Evolutionary conservation across 2,113 vertebrate species (phyloP), one percentile per base, ranked within the genome.

Genomic region (Progne subis): DNA sequence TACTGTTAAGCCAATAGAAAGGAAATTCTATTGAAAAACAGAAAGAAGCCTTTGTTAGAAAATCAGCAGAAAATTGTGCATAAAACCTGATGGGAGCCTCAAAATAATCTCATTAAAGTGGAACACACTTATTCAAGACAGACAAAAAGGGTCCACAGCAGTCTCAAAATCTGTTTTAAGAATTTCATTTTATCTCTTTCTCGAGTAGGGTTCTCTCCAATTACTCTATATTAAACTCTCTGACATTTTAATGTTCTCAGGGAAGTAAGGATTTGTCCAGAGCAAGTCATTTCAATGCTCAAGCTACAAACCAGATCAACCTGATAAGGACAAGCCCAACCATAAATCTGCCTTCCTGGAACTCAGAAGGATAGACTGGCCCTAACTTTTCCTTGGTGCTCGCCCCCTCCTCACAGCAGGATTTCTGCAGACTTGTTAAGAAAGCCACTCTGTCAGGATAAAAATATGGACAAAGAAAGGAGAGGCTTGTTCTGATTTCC

Each of bases 91-190:
- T 97, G 91, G 94, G 88, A 97, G 95, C 92, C 97, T 97, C 97
- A 98, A 96, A 98, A 98, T 97, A 98, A 98, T 98, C 97, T 96
- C 95, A 97, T 98, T 98, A 97, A 97, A 97, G 92, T 83, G 80
- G 85, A 98, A 97, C 97, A 95, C 75, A 92, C 76, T 97, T 96
- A 97, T 97, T 97, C 93, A 98, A 95, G 87, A 86, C 88, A 89
- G 76, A 97, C 95, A 97, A 97, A 97, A 95, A 92, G 21, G 85
- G 86, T 97, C 97, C 96, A 89, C 76, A 92, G 96, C 86, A 95
- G 87, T 86, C 91, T 92, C 95, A 84, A 96, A 96, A 95, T 96
- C 95, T 97, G 92, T 72, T 96, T 96, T 87, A 97, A 93, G 91
- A 97, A 97, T 97, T 97, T 87, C 77, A 87, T 88, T 97, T 94